Base-by-base conservation (phyloP, 2,113 vertebrate genomes). In the Castor canadensis region DNA sequence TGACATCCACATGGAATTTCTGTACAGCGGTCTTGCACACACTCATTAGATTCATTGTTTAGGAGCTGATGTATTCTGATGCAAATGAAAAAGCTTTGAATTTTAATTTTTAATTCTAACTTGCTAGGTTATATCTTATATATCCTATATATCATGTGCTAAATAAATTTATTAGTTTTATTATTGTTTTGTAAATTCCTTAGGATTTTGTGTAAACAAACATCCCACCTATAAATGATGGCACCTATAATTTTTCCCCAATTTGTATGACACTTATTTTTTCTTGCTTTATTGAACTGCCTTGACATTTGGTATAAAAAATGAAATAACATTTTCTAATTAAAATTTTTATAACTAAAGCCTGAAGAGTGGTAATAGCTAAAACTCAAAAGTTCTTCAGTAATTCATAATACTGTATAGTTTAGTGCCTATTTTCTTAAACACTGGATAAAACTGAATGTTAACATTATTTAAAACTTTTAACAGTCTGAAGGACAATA, bases 401-500 rank as follows among this genome's bases (percentile, higher is more conserved):
- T 91, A 87, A 95, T 58, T 87, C 15, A 64, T 72, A 76, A 81
- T 35, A 30, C 1, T 26, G 52, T 60, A 56, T 40, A n/a, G 1
- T 35, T 38, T 30, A 54, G 32, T 90, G 13, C 1, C 52, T 71
- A 6, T 76, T 95, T 86, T 45, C 49, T 89, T 62, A 85, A 76
- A 71, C 20, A 86, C 5, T 60, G 69, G 38, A 2, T 79, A 94
- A 9, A 87, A 64, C 30, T 26, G 3, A 8, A n/a, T 56, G 20
- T 32, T 90, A 62, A 19, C 38, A 66, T 38, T 87, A 79, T 66
- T 93, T 93, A 83, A 92, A 87, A 69, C 19, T 67, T 94, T 94
- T 69, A 80, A 45, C 58, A 62, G 0, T 91, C 17, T 47, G 22
- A 58, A 84, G 30, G 47, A 88, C 67, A 45, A 91, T 28, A 73